Base-by-base conservation (phyloP, 2,797 vertebrate species). In the Discoglossus pictus region DNA sequence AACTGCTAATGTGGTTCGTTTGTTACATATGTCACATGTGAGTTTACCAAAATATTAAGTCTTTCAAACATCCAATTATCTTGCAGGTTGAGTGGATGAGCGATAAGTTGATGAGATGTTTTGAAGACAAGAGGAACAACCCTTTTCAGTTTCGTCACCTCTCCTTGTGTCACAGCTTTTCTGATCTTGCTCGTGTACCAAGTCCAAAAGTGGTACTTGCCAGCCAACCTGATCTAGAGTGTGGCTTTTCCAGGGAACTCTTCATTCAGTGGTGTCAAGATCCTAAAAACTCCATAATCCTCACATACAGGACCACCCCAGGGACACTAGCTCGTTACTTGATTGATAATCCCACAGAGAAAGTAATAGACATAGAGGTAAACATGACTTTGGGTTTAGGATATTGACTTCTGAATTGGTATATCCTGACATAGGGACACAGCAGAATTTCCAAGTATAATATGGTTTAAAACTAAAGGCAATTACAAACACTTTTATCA, bases 121-220 rank as follows among this genome's bases (percentile, higher is more conserved):
- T 99, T 75, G 97, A 99, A 86, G 97, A 99, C 86, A 99, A 98
- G 83, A 90, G 97, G 74, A 99, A 99, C 82, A 99, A 99, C 75
- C 97, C 97, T 2, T 99, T 99, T 80, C 97, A 99, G 78, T 99
- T 99, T 78, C 93, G 97, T 44, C 97, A 99, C 82, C 88, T 99
- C 51, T 96, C 92, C 24, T 81, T 99, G 18, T 99, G 97, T 68
- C 97, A 99, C 61, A 94, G 95, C 73, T 85, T 99, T 78, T 86
- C 93, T 8, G 97, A 99, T 82, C 83, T 99, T 83, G 90, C 95
- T 40, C 91, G 96, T 20, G 96, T 99, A 15, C 95, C 96, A 25
- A 99, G 93, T 76, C 97, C 97, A 1, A 99, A 99, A 83, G 97
- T 99, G 75, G 97, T 99, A 24, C 92, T 99, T 60, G 97, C 96